A percentile compares a stretch with the other conserved stretches of the same genome.
Conservation (phyloP, 2,113 vertebrate species). For the Percina caprodes region DNA sequence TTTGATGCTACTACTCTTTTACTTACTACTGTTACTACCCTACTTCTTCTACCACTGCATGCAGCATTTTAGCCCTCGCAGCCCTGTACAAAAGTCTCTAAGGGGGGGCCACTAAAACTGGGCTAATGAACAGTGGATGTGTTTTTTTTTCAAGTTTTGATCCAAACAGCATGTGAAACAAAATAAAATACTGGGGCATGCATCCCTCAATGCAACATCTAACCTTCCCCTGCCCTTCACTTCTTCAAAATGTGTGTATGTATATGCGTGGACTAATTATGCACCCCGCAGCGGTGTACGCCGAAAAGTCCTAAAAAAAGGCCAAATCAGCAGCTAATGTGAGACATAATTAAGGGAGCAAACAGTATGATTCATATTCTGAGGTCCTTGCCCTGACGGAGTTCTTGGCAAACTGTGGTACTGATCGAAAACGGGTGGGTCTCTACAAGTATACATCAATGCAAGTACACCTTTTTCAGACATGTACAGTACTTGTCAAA, state of each 20-base stretch:
- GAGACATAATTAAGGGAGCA: slow-evolving; percentile 67
- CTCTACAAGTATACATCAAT: not conserved
- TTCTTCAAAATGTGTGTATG: not conserved
- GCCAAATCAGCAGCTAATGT: slow-evolving; percentile 67
- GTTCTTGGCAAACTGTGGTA: not conserved
- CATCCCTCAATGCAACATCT: not conserved
- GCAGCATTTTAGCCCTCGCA: too few species aligned
- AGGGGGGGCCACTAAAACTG: too few species aligned
- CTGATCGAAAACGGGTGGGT: not conserved
- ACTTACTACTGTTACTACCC: too few species aligned
- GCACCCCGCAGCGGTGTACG: slow-evolving; percentile 29
- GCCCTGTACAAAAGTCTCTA: too few species aligned
- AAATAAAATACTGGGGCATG: not conserved
- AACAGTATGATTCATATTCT: slow-evolving; percentile 38
- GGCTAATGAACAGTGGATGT: not conserved
- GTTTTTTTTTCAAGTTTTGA: too few species aligned
- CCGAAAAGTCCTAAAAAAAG: slow-evolving; percentile 57
- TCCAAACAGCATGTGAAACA: not conserved
- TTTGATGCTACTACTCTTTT: too few species aligned
- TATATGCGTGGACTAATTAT: slow-evolving; percentile 20
- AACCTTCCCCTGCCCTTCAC: not conserved
- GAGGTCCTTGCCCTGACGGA: slow-evolving; percentile 1
- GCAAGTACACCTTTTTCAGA: not conserved
- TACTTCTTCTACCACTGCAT: too few species aligned
- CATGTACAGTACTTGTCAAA: not conserved